Percentiles rank a stretch among this genome's conserved stretches.
phyloP scores from a whole-genome alignment of 2,113 vertebrate species.

The Vicugna pacos region DNA sequence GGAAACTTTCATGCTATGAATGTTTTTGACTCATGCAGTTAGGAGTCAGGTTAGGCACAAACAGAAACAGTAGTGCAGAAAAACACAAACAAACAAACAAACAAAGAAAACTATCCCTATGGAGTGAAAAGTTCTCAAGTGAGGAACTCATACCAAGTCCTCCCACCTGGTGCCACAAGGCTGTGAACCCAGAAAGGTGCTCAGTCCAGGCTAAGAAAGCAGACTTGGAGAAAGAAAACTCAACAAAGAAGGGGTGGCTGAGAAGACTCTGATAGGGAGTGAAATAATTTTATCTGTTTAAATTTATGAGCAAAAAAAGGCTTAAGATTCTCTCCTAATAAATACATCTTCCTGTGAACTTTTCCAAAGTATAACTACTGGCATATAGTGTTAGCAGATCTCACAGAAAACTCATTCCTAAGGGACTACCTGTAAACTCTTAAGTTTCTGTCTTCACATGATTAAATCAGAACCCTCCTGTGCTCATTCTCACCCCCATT shows the following conservation, averaged over 20 bases:
- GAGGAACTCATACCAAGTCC: not conserved
- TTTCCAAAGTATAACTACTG: constrained; percentile 55
- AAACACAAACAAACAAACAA: not conserved
- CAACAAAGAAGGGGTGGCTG: not conserved
- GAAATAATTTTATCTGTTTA: not conserved
- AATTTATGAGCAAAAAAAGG: not conserved
- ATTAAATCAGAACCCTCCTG: not conserved
- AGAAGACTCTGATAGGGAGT: not conserved
- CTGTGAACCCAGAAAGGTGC: not conserved
- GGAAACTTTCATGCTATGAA: not conserved
- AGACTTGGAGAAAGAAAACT: constrained; percentile 28
- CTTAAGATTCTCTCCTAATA: not conserved
- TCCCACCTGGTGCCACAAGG: not conserved
- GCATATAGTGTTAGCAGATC: not conserved
- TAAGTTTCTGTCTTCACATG: constrained; percentile 61
- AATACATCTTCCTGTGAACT: constrained; percentile 60
- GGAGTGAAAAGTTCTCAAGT: constrained; percentile 34
- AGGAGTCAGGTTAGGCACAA: not conserved
- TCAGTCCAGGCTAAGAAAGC: not conserved
- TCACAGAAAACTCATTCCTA: constrained; percentile 42
- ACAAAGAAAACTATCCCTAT: not conserved
- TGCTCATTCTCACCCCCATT: not conserved
- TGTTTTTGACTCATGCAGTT: not conserved
- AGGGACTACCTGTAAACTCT: constrained; percentile 73
- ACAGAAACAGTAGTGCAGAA: not conserved